Evolutionary conservation across 2,797 vertebrate genomes (phyloP).

Genomic region (Streptopelia turtur): DNA sequence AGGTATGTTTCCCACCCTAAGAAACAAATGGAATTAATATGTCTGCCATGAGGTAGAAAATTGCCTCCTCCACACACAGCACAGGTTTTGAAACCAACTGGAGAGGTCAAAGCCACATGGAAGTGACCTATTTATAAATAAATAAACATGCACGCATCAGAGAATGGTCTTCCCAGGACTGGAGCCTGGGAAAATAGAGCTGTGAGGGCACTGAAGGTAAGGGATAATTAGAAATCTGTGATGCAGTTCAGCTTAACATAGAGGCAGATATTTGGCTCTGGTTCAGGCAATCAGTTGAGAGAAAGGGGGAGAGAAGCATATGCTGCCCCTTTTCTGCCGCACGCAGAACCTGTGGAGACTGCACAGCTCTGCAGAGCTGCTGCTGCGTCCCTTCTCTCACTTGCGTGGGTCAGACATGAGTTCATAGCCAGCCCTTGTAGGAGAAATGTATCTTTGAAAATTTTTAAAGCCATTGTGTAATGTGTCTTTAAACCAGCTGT

Average conservation of each 20-base stretch:
- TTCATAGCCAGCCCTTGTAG: not conserved
- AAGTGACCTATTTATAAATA: slow-evolving; percentile 11
- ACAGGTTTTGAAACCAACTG: not conserved
- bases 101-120: not conserved
- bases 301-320: not conserved
- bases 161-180: not conserved
- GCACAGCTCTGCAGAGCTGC: not conserved
- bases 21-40: not conserved
- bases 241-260: not conserved
- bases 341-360: fast-evolving
- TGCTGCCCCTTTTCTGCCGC: not conserved
- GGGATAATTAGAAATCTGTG: not conserved
- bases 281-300: not conserved
- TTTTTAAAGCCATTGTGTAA: not conserved
- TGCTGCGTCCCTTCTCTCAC: not conserved
- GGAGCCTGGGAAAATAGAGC: not conserved
- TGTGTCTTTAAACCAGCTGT: slow-evolving; percentile 40
- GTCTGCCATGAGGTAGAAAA: not conserved
- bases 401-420: not conserved
- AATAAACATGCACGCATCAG: not conserved
- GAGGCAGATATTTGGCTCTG: not conserved
- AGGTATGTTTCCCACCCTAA: not conserved
- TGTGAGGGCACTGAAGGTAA: not conserved
- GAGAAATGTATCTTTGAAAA: not conserved
- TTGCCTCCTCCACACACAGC: not conserved